Conservation (phyloP, 2,113 vertebrate genomes). For the Epinephelus lanceolatus region DNA sequence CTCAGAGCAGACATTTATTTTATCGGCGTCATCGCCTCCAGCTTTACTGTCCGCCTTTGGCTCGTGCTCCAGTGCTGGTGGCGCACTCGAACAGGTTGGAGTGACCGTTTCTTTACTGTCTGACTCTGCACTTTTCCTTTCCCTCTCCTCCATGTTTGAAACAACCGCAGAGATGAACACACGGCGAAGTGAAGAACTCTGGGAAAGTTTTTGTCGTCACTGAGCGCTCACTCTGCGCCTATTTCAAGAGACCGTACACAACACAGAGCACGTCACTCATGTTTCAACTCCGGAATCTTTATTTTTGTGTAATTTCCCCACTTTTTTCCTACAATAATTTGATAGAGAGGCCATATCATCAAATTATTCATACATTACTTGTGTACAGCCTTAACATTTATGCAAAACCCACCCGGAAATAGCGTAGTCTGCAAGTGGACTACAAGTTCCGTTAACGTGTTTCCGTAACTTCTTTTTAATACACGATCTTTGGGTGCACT, state of each 20-base stretch:
- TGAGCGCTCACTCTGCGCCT: not conserved
- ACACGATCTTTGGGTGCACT: constrained; percentile 36
- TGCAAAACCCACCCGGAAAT: not conserved
- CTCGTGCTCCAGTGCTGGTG: rapidly evolving
- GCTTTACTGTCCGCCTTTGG: not conserved
- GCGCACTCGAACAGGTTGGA: not conserved
- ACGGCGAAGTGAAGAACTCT: constrained; percentile 48
- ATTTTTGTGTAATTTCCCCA: rapidly evolving
- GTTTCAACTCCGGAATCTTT: rapidly evolving
- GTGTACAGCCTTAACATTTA: not conserved
- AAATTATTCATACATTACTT: too few species aligned
- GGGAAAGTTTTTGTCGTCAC: constrained; percentile 56
- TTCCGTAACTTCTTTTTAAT: not conserved
- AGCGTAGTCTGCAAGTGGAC: too few species aligned
- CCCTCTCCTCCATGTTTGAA: constrained; percentile 89
- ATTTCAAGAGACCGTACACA: not conserved
- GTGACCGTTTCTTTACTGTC: constrained; percentile 11
- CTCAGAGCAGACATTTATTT: constrained; percentile 89
- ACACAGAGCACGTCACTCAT: too few species aligned
- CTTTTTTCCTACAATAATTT: not conserved
- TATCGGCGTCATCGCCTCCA: constrained; percentile 25
- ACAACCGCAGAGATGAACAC: constrained; percentile 65
- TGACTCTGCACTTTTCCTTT: constrained; percentile 26
- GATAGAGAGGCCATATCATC: too few species aligned
- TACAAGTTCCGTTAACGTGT: not conserved